Evolutionary conservation across 2,888 invertebrate genomes (phyloP), one percentile per base, ranked within the genome.

Genomic region (Tubulanus polymorphus): DNA sequence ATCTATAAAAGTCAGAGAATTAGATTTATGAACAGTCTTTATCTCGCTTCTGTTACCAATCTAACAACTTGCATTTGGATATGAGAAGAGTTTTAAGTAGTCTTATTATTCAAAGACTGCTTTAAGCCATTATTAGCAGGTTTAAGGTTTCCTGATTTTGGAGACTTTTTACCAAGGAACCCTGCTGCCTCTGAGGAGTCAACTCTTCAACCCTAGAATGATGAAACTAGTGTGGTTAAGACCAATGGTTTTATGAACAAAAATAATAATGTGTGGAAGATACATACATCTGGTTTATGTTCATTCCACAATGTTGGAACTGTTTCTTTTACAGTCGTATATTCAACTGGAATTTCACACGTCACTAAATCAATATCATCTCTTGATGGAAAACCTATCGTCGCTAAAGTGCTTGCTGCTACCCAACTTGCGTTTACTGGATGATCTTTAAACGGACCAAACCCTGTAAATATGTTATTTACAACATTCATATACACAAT

Each of bases 401-500:
- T 66, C 2, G 59, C 76, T 48, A 83, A 78, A 62, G 81, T 80
- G 57, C 86, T 85, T 0, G 90, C 91, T 3, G 87, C 86, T 74
- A 88, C 87, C 90, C 91, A 91, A 73, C 91, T 91, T 0, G 91
- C 87, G 75, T 92, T 92, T 10, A 88, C 80, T 26, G 80, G 78
- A 71, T 91, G 87, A 37, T 80, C 80, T 6, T 82, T 76, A 78
- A 91, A 92, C 0, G 90, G 90, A 0, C 91, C 91, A 79, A 92
- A 92, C 5, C 91, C 91, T 60, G 87, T 87, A 61, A 63, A 51
- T 23, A 41, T 18, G 15, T 8, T 5, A 41, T n/a, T n/a, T n/a
- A n/a, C n/a, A n/a, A n/a, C n/a, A n/a, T n/a, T n/a, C n/a, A n/a
- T n/a, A n/a, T n/a, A n/a, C n/a, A n/a, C n/a, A n/a, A n/a, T n/a